Base-by-base conservation (phyloP, 2,797 vertebrate species). In the Malacoraja senta region DNA sequence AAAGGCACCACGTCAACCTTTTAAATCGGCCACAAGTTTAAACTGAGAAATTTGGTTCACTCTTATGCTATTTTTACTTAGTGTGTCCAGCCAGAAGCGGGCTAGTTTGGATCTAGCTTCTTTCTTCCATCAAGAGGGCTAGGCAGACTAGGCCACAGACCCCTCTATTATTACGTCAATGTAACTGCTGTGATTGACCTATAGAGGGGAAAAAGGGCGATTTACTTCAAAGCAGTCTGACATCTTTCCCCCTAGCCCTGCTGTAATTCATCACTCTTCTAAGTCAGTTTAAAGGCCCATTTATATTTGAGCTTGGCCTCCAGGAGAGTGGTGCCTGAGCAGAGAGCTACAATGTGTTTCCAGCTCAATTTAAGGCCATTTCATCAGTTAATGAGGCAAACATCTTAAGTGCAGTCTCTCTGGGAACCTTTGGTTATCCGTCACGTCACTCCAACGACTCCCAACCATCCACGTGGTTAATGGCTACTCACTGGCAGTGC, bases 211-310 rank as follows among this genome's bases (percentile, higher is more conserved):
- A 88, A 79, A 88, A 35, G 32, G 61, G n/a, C 35, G 84, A 68
- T 32, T 68, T 88, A 88, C 84, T 88, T 88, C n/a, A 88, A 88
- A 88, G 61, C 32, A 10, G 61, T 88, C n/a, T 68, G 61, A 88
- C n/a, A 35, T 10, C 35, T 38, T 8, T 35, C 32, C 65, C 61
- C n/a, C 83, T n/a, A 88, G 32, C 63, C 19, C 84, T 35, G 21
- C 32, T 21, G 17, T 88, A 68, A 88, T 88, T 88, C n/a, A 65
- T 88, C 65, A 65, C n/a, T 65, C 61, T 88, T 88, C 58, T 88
- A 88, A 86, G 63, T 65, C 61, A 88, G 61, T 88, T 88, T 88
- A 65, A 88, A 65, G 84, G 15, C 61, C n/a, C n/a, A 35, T 32
- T 21, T 68, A 68, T 35, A 68, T 68, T 88, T 88, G 63, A 35